phyloP scores from a whole-genome alignment of 2,113 vertebrate species.

The Climacteris rufus region DNA sequence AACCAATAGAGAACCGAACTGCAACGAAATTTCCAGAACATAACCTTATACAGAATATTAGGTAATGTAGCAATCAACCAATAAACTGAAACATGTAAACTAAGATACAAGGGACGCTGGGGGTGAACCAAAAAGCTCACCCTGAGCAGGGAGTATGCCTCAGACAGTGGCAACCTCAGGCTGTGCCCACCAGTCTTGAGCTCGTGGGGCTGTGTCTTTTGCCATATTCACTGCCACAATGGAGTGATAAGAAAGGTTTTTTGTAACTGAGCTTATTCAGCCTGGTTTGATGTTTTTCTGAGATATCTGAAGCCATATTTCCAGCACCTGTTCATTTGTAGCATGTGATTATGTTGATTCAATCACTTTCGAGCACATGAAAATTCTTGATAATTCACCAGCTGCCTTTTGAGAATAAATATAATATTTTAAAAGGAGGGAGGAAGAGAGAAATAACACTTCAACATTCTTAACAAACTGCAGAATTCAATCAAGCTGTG shows the following conservation, averaged over 20 bases:
- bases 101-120: too few species aligned
- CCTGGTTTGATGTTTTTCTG: background rate
- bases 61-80: too few species aligned
- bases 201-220: too few species aligned
- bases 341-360: background rate
- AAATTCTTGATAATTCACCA: slow-evolving; percentile 41
- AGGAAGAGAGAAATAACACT: background rate
- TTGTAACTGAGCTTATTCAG: background rate
- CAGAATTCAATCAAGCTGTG: background rate
- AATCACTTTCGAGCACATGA: background rate
- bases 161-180: too few species aligned
- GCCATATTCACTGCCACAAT: too few species aligned
- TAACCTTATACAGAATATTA: too few species aligned
- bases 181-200: too few species aligned
- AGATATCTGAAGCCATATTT: background rate
- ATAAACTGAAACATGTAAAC: too few species aligned
- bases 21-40: too few species aligned
- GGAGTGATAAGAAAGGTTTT: background rate
- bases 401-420: slow-evolving; percentile 12
- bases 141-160: too few species aligned
- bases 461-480: background rate
- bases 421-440: background rate
- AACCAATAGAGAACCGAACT: too few species aligned
- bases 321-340: slow-evolving; percentile 21
- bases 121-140: too few species aligned